Conservation (phyloP, 2,113 vertebrate species). For the Illadopsis cleaveri region DNA sequence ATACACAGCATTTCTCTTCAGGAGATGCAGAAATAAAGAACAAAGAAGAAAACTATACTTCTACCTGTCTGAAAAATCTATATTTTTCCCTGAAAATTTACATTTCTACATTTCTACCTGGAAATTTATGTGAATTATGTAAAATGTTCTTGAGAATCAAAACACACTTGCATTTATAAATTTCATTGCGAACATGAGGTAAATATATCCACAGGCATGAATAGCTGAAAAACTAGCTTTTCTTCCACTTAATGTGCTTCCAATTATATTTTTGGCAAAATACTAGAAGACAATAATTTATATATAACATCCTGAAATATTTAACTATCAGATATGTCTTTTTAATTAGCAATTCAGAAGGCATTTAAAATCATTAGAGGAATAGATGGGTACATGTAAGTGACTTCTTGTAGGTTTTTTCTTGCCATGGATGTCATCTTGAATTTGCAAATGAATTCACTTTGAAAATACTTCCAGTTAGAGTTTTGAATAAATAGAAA, state of each 20-base stretch:
- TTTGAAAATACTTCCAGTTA: neutral
- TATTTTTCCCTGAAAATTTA: neutral
- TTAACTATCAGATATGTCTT: neutral
- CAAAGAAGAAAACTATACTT: neutral
- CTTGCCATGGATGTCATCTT: neutral
- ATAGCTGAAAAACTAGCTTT: constrained; percentile 1
- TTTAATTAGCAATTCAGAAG: constrained; percentile 25
- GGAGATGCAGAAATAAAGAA: neutral
- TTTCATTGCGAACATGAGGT: neutral
- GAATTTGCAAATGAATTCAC: neutral
- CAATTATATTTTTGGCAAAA: constrained; percentile 25
- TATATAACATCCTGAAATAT: neutral
- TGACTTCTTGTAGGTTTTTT: neutral
- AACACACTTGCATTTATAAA: neutral
- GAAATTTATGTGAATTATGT: neutral
- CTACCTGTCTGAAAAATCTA: neutral
- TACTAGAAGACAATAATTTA: neutral
- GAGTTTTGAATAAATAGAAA: neutral
- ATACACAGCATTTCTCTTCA: neutral
- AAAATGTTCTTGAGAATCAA: neutral
- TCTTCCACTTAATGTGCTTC: neutral
- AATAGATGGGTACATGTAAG: neutral
- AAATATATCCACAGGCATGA: neutral
- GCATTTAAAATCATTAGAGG: neutral
- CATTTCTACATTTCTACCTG: neutral